phyloP scores from a whole-genome alignment of 1,140 invertebrate genomes.

The Rhopalosiphum padi region DNA sequence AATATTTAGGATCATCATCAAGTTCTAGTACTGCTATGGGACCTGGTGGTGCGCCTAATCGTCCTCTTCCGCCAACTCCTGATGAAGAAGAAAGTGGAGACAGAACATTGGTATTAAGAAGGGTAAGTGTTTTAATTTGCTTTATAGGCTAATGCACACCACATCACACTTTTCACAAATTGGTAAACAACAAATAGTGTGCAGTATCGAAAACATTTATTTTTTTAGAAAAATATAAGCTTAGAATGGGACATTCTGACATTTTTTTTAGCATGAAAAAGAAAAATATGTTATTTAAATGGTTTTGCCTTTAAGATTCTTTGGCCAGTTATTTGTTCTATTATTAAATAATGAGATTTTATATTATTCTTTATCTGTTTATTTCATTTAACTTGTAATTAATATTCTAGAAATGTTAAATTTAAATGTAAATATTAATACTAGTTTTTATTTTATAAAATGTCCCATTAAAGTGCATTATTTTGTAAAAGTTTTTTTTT shows the following conservation, averaged over 20 bases:
- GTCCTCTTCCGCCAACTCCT: conserved; percentile 91
- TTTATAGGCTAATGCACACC: conserved; percentile 21
- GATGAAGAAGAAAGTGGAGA: conserved; percentile 87
- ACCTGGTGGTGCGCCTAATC: conserved; percentile 80
- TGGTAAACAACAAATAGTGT: conserved; percentile 39
- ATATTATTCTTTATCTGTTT: neutral
- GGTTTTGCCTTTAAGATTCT: conserved; percentile 10
- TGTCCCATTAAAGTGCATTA: conserved; percentile 27
- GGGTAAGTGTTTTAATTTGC: conserved; percentile 72
- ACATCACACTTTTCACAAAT: conserved; percentile 51
- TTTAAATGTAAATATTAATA: neutral
- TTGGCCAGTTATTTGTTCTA: neutral
- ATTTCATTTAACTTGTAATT: neutral
- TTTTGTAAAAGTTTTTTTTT: neutral
- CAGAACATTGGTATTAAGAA: conserved; percentile 86
- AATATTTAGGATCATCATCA: conserved; percentile 47
- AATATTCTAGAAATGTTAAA: neutral
- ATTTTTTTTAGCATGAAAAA: conserved; percentile 47
- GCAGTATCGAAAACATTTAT: neutral
- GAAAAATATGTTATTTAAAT: conserved; percentile 20
- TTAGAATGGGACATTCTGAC: conserved; percentile 47
- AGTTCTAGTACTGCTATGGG: conserved; percentile 38
- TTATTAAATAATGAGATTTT: conserved; percentile 4
- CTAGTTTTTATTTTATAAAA: conserved; percentile 18
- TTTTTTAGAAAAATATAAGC: neutral